Percentiles rank a stretch among this genome's conserved stretches.
Conservation (phyloP, 2,113 vertebrate species). For the Callionymus lyra region DNA sequence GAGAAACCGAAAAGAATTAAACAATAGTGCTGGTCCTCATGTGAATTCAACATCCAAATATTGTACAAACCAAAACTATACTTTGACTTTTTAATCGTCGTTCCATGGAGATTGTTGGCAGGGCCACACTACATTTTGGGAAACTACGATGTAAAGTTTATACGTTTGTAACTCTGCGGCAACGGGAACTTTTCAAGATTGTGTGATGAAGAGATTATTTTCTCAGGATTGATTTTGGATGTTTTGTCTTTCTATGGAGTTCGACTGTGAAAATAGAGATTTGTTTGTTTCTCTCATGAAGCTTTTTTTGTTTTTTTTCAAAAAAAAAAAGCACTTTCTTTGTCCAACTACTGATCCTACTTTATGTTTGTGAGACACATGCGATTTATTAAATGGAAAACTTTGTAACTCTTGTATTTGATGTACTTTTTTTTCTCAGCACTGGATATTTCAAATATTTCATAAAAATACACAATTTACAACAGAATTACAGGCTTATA, state of each 20-base stretch:
- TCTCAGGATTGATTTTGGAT: conserved; percentile 57
- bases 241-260: conserved; percentile 45
- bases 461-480: too few species aligned
- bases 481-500: too few species aligned
- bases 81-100: conserved; percentile 17
- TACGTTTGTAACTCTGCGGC: conserved; percentile 8
- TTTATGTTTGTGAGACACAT: conserved; percentile 1
- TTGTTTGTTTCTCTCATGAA: conserved; percentile 16
- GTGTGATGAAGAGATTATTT: conserved; percentile 52
- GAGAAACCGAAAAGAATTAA: not conserved
- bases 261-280: conserved; percentile 47
- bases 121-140: conserved; percentile 34
- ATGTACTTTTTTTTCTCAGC: too few species aligned
- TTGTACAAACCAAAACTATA: conserved; percentile 41
- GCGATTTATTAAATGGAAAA: not conserved
- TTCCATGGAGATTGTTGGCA: conserved; percentile 41
- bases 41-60: conserved; percentile 28
- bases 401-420: too few species aligned
- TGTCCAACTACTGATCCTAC: conserved; percentile 21
- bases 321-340: conserved; percentile 51
- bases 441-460: too few species aligned
- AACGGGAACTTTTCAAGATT: conserved; percentile 35
- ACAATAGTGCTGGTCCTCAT: conserved; percentile 2
- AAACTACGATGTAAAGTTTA: conserved; percentile 12
- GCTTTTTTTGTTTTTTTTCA: conserved; percentile 16